Evolutionary conservation across 2,888 invertebrate genomes (phyloP), one percentile per base, ranked within the genome.

Genomic region (Corbicula japonica): DNA sequence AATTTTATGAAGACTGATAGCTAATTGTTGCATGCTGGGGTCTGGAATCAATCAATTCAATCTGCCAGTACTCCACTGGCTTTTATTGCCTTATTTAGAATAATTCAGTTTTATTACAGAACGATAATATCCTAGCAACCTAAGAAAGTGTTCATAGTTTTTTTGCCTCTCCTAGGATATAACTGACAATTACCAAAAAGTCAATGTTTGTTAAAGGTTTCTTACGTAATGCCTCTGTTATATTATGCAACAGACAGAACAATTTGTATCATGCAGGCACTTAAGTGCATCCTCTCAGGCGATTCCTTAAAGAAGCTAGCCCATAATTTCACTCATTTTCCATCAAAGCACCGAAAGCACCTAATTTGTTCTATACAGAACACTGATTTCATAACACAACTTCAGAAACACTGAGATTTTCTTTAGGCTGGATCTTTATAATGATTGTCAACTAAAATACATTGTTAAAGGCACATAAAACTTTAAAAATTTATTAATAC

Each of bases 41-140:
- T 62, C 62, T 54, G 61, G 63, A 35, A 72, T 56, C 62, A 44
- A 62, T 72, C 72, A 72, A 63, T 62, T 44, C 28, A 72, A 41
- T 32, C 28, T 18, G 30, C 6, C 35, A 54, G 60, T 28, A 38
- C 34, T 48, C 52, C 41, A 54, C 52, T 63, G 46, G 52, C 72
- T 48, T 70, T 70, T 70, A 70, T 70, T 70, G 50, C 69, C 60
- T 60, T 60, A 70, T 60, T 70, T 41, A 54, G 66, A 52, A 66
- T 66, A 66, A 66, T 66, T 66, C 66, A 18, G 66, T 41, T 52
- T 54, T 66, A 66, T 66, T 66, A 28, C 35, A 18, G 12, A 8
- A 28, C 41, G 66, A 66, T 66, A 66, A 66, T 54, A 54, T 38
- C 41, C 15, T 66, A 41, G 54, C 66, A 66, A 66, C 54, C 38